Conservation (phyloP, 2,888 invertebrate genomes). For the Dynastes hyllus region DNA sequence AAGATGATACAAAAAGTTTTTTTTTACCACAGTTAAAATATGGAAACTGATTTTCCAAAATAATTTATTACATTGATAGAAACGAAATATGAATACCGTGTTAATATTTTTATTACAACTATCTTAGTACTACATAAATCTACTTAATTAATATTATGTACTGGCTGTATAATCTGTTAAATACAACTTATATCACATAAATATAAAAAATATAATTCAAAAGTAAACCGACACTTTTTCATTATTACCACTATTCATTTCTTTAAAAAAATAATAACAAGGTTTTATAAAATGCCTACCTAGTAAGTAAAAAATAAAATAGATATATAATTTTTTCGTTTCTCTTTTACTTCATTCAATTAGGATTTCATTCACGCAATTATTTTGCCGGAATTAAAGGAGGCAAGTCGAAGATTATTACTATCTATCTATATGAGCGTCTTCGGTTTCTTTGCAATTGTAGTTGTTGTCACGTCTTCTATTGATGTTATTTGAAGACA, state of each 20-base stretch:
- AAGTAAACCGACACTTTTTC: constrained; percentile 44
- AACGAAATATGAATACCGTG: constrained; percentile 18
- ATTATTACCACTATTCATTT: constrained; percentile 42
- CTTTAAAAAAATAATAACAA: constrained; percentile 46
- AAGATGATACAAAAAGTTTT: neutral
- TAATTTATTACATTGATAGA: neutral
- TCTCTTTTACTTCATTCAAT: constrained; percentile 27
- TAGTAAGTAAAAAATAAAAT: constrained; percentile 47
- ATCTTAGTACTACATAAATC: constrained; percentile 42
- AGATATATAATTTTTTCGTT: constrained; percentile 38
- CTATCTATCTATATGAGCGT: constrained; percentile 68
- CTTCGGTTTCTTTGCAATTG: constrained; percentile 67
- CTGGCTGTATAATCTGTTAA: constrained; percentile 47
- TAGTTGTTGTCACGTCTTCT: constrained; percentile 66
- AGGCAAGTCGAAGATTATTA: constrained; percentile 47
- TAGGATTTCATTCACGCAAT: constrained; percentile 17
- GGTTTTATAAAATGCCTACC: constrained; percentile 46
- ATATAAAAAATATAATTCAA: constrained; percentile 50
- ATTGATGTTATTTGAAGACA: constrained; percentile 59
- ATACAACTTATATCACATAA: constrained; percentile 52
- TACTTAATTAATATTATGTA: constrained; percentile 47
- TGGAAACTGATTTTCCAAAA: constrained; percentile 24
- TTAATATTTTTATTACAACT: constrained; percentile 49
- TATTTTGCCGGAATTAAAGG: constrained; percentile 12
- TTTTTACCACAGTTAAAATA: constrained; percentile 22